These are phyloP conservation scores for Epizoanthus rinbou DNA, from an alignment of 92 coral and sea anemone species.

Conservation along the genomic window DNA sequence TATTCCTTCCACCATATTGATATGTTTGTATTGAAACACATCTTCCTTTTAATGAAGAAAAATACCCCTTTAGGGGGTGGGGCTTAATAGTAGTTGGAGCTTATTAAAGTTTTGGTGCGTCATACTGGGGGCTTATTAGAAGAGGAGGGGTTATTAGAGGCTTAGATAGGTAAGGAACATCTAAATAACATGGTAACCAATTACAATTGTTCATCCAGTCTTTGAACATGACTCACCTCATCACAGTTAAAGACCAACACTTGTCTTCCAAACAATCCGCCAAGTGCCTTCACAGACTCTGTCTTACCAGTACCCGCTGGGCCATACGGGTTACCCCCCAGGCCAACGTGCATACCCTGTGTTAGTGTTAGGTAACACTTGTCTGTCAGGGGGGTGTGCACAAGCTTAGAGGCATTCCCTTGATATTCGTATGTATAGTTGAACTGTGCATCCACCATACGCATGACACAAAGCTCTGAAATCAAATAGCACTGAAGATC, in stretches of 20 bases:
- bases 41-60: too few relatives aligned
- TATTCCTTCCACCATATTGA: too few relatives aligned
- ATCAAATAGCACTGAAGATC: too few relatives aligned
- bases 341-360: slow-evolving; percentile 99
- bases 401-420: slow-evolving; percentile 97
- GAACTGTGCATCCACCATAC: slow-evolving; percentile 98
- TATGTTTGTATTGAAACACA: too few relatives aligned
- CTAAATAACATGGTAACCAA: too few relatives aligned
- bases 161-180: too few relatives aligned
- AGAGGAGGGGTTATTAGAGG: too few relatives aligned
- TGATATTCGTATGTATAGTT: slow-evolving; percentile 95
- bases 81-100: too few relatives aligned
- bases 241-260: slow-evolving; percentile 98
- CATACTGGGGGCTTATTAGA: too few relatives aligned
- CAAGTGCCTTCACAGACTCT: slow-evolving; percentile 97
- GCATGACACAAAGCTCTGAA: slow-evolving; percentile 78
- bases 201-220: neutral
- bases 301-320: slow-evolving; percentile 99
- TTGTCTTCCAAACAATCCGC: slow-evolving; percentile 97
- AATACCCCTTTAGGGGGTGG: too few relatives aligned
- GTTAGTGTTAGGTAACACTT: slow-evolving; percentile 98
- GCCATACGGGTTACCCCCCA: slow-evolving; percentile 99
- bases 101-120: too few relatives aligned
- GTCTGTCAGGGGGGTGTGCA: slow-evolving; percentile 99
- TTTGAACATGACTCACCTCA: slow-evolving; percentile 69